These are phyloP conservation scores for Amorpha juglandis DNA, from an alignment of 2,888 invertebrate genomes.

Conservation along the genomic window DNA sequence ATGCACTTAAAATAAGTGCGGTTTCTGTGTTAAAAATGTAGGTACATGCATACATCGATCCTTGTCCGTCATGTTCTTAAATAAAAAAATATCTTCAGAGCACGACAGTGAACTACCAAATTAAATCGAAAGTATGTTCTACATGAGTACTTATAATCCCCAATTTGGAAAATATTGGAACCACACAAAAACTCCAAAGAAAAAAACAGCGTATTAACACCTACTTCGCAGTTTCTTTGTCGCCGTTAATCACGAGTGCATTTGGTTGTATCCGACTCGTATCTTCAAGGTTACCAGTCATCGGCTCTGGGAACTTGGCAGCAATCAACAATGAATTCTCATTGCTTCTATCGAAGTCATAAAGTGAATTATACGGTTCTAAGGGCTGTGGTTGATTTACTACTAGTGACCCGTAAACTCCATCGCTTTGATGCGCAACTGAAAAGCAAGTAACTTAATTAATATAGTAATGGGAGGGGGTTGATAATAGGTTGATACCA, in stretches of 20 bases:
- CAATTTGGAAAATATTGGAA: too few relatives aligned
- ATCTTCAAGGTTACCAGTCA: conserved; percentile 80
- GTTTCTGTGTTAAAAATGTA: too few relatives aligned
- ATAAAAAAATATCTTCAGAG: too few relatives aligned
- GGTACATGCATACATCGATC: too few relatives aligned
- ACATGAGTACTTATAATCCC: too few relatives aligned
- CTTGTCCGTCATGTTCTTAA: too few relatives aligned
- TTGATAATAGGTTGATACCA: too few relatives aligned
- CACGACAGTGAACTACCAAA: too few relatives aligned
- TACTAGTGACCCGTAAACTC: conserved; percentile 83
- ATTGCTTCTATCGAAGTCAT: conserved; percentile 72
- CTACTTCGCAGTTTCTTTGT: conserved; percentile 64
- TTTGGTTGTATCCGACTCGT: conserved; percentile 68
- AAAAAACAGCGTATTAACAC: conserved; percentile 35
- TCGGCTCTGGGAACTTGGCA: conserved; percentile 80
- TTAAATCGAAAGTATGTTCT: too few relatives aligned
- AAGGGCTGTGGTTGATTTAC: conserved; percentile 79
- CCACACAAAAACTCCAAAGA: too few relatives aligned
- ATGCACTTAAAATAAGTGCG: too few relatives aligned
- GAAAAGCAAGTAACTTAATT: conserved; percentile 39
- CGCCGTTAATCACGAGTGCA: conserved; percentile 61
- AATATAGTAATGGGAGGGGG: too few relatives aligned
- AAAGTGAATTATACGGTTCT: conserved; percentile 68
- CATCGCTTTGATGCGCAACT: conserved; percentile 86
- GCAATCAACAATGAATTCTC: conserved; percentile 79